These are phyloP conservation scores for Lacanobia wlatinum DNA, from an alignment of 2,888 invertebrate genomes.

Conservation along the genomic window DNA sequence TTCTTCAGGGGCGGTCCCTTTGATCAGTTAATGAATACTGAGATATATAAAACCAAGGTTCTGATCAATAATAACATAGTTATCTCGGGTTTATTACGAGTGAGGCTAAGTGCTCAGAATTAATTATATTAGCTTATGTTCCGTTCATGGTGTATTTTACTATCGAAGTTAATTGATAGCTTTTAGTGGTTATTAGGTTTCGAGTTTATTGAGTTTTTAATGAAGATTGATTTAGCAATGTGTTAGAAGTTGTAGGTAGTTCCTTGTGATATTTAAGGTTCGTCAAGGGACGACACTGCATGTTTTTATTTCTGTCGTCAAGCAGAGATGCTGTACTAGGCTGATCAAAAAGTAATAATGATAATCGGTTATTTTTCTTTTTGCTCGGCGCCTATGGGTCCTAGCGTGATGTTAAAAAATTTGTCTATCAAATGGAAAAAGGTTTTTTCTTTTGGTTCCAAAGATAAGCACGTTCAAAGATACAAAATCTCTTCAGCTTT, in stretches of 20 bases:
- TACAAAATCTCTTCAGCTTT: too few relatives aligned
- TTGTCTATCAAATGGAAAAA: too few relatives aligned
- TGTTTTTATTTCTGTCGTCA: neutral
- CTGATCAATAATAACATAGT: conserved; percentile 42
- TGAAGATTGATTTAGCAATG: conserved; percentile 1
- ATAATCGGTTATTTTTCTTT: too few relatives aligned
- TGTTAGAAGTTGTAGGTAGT: neutral
- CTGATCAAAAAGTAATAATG: too few relatives aligned
- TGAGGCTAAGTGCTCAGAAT: conserved; percentile 54
- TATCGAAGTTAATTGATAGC: conserved; percentile 60
- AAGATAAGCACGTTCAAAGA: too few relatives aligned
- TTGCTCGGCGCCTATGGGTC: too few relatives aligned
- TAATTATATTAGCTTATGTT: conserved; percentile 57
- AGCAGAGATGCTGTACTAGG: too few relatives aligned
- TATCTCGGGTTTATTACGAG: conserved; percentile 52
- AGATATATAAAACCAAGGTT: conserved; percentile 48
- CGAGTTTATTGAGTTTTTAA: conserved; percentile 47
- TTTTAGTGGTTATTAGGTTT: conserved; percentile 49
- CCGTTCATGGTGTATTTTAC: conserved; percentile 55
- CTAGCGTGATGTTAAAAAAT: too few relatives aligned
- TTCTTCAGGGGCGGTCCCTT: conserved; percentile 46
- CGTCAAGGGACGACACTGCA: neutral
- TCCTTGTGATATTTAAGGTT: neutral
- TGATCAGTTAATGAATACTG: conserved; percentile 44
- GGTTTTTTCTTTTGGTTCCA: too few relatives aligned